Percentiles rank a stretch among this genome's conserved stretches.
phyloP scores from a whole-genome alignment of 1,140 invertebrate species.

The Tetraneura akinire region DNA sequence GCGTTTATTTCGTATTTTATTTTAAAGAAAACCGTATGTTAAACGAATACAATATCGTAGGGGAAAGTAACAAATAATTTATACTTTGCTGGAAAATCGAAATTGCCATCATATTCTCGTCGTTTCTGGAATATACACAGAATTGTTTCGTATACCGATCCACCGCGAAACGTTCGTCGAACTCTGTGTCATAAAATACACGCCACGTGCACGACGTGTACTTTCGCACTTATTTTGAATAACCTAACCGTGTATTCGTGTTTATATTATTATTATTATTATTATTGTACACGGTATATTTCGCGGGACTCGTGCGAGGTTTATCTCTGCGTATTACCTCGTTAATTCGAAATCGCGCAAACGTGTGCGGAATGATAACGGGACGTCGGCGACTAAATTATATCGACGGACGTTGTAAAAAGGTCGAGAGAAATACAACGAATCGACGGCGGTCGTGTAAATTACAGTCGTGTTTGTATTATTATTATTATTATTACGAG shows the following conservation, averaged over 20 bases:
- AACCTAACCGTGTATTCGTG: neutral
- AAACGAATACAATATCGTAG: no score
- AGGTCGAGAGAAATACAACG: neutral
- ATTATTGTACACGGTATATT: neutral
- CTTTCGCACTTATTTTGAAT: conserved; percentile 2
- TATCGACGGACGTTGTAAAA: neutral
- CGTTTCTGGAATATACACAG: no score
- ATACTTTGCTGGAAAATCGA: no score
- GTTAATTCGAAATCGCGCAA: conserved; percentile 30
- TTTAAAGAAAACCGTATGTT: no score
- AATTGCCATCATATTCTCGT: no score
- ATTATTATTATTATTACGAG: neutral
- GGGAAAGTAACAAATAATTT: no score
- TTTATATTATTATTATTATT: neutral
- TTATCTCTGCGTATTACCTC: conserved; percentile 43
- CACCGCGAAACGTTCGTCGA: no score
- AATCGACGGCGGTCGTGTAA: neutral
- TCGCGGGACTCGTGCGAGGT: neutral
- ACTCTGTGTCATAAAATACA: no score
- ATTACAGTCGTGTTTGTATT: conserved; percentile 6
- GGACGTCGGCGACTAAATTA: neutral
- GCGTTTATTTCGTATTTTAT: no score
- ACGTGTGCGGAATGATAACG: conserved; percentile 37
- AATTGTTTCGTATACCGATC: no score
- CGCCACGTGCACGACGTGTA: neutral